Conservation (phyloP, 1,140 invertebrate species). For the Solen grandis region DNA sequence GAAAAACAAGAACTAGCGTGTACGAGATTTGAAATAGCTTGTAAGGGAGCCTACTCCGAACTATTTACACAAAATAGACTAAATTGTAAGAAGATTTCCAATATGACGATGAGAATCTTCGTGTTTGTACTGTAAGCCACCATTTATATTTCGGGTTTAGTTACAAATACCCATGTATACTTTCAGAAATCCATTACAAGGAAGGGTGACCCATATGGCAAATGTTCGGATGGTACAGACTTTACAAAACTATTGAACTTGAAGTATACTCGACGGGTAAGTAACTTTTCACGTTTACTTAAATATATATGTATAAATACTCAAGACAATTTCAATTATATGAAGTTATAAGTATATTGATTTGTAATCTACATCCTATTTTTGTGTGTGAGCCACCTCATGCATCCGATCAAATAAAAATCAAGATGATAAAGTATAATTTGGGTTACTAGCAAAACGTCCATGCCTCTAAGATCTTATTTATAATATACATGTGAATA, state of each 20-base stretch:
- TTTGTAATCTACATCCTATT: background rate
- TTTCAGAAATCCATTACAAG: constrained; percentile 43
- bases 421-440: background rate
- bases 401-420: background rate
- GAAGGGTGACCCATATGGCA: constrained; percentile 27
- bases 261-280: constrained; percentile 54
- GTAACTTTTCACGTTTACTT: background rate
- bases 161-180: background rate
- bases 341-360: background rate
- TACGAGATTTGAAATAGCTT: background rate
- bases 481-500: background rate
- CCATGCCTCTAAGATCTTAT: background rate
- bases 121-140: background rate
- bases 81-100: background rate
- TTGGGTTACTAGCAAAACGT: background rate
- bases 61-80: background rate
- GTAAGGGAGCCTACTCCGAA: background rate
- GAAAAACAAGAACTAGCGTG: background rate
- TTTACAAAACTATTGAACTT: constrained; percentile 14
- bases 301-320: background rate
- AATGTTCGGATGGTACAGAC: constrained; percentile 34
- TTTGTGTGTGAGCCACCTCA: background rate
- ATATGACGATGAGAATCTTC: background rate
- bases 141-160: background rate
- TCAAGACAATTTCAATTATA: background rate